Conservation (phyloP, 2,797 vertebrate genomes). For the Chiloscyllium punctatum region DNA sequence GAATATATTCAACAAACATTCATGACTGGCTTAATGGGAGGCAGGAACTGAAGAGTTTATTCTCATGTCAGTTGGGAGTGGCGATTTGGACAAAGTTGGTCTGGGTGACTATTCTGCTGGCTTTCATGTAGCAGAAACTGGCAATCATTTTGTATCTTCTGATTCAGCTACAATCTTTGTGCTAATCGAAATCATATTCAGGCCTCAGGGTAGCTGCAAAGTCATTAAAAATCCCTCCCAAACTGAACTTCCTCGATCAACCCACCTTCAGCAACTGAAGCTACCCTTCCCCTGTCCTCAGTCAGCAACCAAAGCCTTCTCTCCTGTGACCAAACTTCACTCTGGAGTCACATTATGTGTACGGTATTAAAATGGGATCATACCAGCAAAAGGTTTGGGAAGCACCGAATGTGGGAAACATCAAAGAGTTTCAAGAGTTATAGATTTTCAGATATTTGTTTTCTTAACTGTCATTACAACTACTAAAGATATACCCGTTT, state of each 20-base stretch:
- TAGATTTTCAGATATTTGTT: background rate
- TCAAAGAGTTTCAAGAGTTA: background rate
- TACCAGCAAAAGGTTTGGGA: too few species aligned
- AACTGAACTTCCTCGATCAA: too few species aligned
- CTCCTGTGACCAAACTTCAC: too few species aligned
- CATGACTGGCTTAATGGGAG: background rate
- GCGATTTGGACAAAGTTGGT: background rate
- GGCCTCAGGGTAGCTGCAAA: background rate
- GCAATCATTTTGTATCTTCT: background rate
- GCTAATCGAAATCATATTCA: background rate
- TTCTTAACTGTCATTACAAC: background rate
- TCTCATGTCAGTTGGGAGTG: background rate
- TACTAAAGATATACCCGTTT: background rate
- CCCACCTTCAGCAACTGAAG: too few species aligned
- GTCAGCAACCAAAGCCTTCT: too few species aligned
- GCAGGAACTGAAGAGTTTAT: background rate
- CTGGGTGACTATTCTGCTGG: background rate
- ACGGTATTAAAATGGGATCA: too few species aligned
- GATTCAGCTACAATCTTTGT: background rate
- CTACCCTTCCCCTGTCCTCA: too few species aligned
- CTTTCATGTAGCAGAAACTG: background rate
- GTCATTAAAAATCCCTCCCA: background rate
- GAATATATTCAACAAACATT: background rate
- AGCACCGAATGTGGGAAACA: background rate
- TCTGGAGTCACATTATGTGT: too few species aligned